Conservation (phyloP, 92 coral and sea anemone species). For the Pocillopora meandrina region DNA sequence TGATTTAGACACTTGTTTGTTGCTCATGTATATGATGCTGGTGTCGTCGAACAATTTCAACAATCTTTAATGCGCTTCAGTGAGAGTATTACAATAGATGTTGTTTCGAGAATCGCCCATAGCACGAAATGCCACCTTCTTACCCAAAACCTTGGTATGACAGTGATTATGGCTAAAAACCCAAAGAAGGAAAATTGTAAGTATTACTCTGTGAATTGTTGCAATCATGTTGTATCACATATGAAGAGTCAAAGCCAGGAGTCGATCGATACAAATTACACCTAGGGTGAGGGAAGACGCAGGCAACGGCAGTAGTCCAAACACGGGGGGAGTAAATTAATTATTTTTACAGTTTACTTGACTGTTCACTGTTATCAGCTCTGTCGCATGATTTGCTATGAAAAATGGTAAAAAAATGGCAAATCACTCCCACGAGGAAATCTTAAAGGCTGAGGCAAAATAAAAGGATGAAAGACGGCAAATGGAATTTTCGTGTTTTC, state of each 20-base stretch:
- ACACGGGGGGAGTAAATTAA: too few relatives aligned
- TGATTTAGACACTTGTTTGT: background rate
- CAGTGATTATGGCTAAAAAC: background rate
- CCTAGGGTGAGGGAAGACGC: constrained; percentile 33
- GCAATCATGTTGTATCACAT: constrained; percentile 37
- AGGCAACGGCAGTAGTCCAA: too few relatives aligned
- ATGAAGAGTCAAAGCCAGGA: constrained; percentile 40
- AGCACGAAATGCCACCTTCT: constrained; percentile 25
- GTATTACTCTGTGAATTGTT: constrained; percentile 20
- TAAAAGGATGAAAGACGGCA: constrained; percentile 40
- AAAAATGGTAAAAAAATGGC: constrained; percentile 27
- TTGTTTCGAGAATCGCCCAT: background rate
- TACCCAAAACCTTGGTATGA: constrained; percentile 10
- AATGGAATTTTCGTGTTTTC: background rate
- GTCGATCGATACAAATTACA: constrained; percentile 27
- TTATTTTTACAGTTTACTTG: too few relatives aligned
- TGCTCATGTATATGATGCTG: constrained; percentile 15
- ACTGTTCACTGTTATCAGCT: background rate
- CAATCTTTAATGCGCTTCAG: constrained; percentile 10
- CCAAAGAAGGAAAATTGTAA: constrained; percentile 10
- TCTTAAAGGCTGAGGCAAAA: constrained; percentile 34
- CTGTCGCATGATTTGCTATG: constrained; percentile 26
- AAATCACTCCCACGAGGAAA: constrained; percentile 34
- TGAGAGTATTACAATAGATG: background rate
- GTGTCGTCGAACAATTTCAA: constrained; percentile 33